These are phyloP conservation scores for Geopemphigus sp. DNA, from an alignment of 1,140 invertebrate genomes.

Conservation along the genomic window DNA sequence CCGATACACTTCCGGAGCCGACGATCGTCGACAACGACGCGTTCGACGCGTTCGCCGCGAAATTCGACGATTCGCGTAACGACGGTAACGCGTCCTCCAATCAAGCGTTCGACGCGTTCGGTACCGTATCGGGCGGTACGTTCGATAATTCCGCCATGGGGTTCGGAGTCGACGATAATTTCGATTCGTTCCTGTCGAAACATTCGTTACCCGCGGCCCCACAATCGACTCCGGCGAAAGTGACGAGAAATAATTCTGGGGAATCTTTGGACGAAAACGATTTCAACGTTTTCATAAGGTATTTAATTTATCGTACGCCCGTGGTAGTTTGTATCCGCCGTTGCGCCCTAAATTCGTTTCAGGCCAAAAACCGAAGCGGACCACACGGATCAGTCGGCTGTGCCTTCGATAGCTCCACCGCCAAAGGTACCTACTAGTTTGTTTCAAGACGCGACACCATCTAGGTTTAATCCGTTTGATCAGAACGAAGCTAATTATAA, in stretches of 20 bases:
- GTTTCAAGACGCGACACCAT: slow-evolving; percentile 58
- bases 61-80: slow-evolving; percentile 65
- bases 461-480: slow-evolving; percentile 78
- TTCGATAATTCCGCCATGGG: slow-evolving; percentile 55
- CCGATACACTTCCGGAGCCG: not conserved
- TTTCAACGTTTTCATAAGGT: slow-evolving; percentile 78
- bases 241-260: slow-evolving; percentile 66
- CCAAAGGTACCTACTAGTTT: slow-evolving; percentile 58
- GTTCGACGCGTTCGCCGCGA: slow-evolving; percentile 81
- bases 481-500: slow-evolving; percentile 55
- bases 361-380: slow-evolving; percentile 30
- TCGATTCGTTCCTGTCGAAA: slow-evolving; percentile 80
- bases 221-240: slow-evolving; percentile 56
- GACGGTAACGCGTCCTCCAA: slow-evolving; percentile 58
- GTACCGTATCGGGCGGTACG: slow-evolving; percentile 51
- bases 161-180: slow-evolving; percentile 69
- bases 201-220: slow-evolving; percentile 63
- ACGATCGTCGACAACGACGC: slow-evolving; percentile 58
- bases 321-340: too few species aligned
- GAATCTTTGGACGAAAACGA: slow-evolving; percentile 76
- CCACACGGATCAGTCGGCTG: slow-evolving; percentile 56
- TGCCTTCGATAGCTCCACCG: slow-evolving; percentile 75
- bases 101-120: slow-evolving; percentile 62
- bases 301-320: slow-evolving; percentile 49
- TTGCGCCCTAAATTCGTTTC: not conserved